These are phyloP conservation scores for Aurelia sp. DNA, from an alignment of 30 jellyfish, hydroid and myxozoan species.

Conservation along the genomic window DNA sequence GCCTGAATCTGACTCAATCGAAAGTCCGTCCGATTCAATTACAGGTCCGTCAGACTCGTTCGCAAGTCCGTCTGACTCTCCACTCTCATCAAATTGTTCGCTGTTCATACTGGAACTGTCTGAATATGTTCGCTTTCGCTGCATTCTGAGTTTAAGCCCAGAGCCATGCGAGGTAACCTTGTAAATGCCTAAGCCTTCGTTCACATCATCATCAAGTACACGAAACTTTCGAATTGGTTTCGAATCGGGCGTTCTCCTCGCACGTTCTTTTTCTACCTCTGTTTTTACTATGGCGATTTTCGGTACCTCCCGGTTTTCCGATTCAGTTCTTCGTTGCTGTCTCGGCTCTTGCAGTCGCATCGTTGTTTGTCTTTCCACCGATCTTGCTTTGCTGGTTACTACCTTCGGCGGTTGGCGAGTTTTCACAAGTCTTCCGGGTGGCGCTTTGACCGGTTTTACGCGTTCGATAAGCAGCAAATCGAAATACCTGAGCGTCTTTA, in stretches of 20 bases:
- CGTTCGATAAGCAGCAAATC: conserved; percentile 95
- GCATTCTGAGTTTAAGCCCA: conserved; percentile 70
- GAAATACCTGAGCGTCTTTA: conserved; percentile 78
- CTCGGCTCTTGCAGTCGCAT: background rate
- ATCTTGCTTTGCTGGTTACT: background rate
- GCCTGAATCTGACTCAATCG: background rate
- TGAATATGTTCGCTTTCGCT: conserved; percentile 64
- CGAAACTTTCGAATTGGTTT: conserved; percentile 10
- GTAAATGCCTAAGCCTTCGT: conserved; percentile 40
- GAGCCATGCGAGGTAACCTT: conserved; percentile 70
- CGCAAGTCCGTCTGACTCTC: conserved; percentile 39
- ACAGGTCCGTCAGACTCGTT: conserved; percentile 23
- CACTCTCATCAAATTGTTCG: conserved; percentile 55
- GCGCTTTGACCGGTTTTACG: conserved; percentile 12
- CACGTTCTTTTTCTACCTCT: background rate
- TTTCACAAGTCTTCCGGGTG: conserved; percentile 1
- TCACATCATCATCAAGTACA: background rate
- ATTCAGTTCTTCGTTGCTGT: background rate
- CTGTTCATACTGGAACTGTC: conserved; percentile 66
- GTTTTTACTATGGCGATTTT: background rate
- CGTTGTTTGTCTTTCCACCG: background rate
- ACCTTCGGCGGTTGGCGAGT: background rate
- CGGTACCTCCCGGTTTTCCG: background rate
- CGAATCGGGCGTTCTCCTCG: background rate
- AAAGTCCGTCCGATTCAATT: background rate